Evolutionary conservation across 2,113 vertebrate genomes (phyloP).

Genomic region (Nicator chloris): DNA sequence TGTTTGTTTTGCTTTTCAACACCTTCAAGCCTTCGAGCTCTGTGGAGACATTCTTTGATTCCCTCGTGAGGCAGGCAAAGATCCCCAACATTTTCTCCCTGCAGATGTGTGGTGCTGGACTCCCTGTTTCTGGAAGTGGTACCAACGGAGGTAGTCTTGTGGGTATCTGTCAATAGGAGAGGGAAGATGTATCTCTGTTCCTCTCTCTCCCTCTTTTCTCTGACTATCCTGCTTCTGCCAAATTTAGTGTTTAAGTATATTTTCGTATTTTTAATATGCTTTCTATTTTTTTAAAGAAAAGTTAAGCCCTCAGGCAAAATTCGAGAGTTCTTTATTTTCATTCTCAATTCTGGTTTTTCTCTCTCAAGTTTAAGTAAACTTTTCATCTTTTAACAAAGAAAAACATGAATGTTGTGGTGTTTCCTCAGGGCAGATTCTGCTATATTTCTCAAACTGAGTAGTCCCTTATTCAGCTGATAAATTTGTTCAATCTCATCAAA

Average conservation of each 20-base stretch:
- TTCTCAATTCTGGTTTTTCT: background rate
- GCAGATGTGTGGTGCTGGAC: constrained; percentile 93
- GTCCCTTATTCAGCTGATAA: background rate
- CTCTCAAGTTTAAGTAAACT: background rate
- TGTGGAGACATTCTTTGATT: constrained; percentile 94
- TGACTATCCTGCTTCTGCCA: background rate
- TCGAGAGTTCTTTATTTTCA: background rate
- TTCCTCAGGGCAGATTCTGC: background rate
- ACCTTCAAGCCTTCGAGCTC: constrained; percentile 87
- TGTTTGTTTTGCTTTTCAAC: background rate
- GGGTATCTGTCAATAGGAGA: constrained; percentile 77
- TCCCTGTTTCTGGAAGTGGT: constrained; percentile 74
- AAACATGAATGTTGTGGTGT: background rate
- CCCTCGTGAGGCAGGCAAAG: constrained; percentile 83
- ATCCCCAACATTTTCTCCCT: constrained; percentile 93
- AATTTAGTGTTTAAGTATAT: background rate
- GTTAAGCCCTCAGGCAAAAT: background rate
- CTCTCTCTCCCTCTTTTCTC: constrained; percentile 16
- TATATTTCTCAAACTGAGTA: background rate
- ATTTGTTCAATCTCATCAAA: background rate
- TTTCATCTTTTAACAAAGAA: background rate
- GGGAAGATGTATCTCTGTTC: constrained; percentile 31
- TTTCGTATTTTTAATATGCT: background rate
- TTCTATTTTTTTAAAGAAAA: background rate
- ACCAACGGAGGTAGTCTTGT: constrained; percentile 91